Evolutionary conservation across 2,888 invertebrate genomes (phyloP), one percentile per base, ranked within the genome.

Genomic region (Arctia plantaginis): DNA sequence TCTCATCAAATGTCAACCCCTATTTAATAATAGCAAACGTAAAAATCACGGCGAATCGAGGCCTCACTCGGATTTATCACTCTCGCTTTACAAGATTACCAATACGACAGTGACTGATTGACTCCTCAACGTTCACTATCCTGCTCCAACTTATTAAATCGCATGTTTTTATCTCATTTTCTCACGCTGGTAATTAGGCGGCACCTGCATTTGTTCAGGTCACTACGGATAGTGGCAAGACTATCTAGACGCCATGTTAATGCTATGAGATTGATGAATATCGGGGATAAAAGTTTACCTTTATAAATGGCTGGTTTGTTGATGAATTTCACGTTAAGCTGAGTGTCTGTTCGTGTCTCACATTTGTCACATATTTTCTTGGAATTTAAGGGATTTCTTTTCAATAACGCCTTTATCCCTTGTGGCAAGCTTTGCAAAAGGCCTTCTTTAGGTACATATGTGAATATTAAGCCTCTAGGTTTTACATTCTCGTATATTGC

Each of bases 31-130:
- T 86, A 89, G 83, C 84, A 90, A 92, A 89, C 87, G 88, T 90
- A 92, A 93, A 93, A 93, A 92, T 94, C 93, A 91, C 90, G 88
- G 87, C 80, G 78, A 82, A 89, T 90, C 89, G 88, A 88, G 89
- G 90, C 87, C 88, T 89, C 86, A 84, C 82, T 82, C 82, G 90
- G 93, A 93, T 94, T 94, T 94, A 94, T 94, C 93, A 92, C 91
- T 89, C 90, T 87, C 90, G 90, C 91, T 92, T 91, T 91, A 92
- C 92, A 92, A 94, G 95, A 95, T 94, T 94, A 95, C 92, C 87
- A 88, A 93, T 90, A 89, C 91, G 94, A 95, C 95, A 93, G 90
- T 95, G 95, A 95, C 93, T 89, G 92, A 95, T 95, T 94, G 94
- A 93, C 94, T 94, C 88, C 84, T 87, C 85, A 80, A 77, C 71